Base-by-base conservation (phyloP, 2,888 invertebrate species). In the Ochropleura plecta region DNA sequence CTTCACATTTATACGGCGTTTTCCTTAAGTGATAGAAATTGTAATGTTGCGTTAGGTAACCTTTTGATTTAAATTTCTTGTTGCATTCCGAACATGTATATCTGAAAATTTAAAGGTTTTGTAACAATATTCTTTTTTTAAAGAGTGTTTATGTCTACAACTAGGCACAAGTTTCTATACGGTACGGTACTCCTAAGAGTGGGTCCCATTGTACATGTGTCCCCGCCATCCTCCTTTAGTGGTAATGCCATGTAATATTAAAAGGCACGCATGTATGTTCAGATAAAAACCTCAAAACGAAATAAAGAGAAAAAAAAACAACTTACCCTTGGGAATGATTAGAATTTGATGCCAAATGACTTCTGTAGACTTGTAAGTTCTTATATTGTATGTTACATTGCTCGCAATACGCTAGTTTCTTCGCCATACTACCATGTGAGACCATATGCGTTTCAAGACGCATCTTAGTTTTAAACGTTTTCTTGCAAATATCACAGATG, bases 311-410 rank as follows among this genome's bases (percentile, higher is more conserved):
- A 30, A 30, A 30, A 30, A n/a, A 53, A 9, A 5, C 14, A 6
- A 90, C 91, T 90, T 64, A 93, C 94, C 81, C 62, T 5, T 91
- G 88, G 0, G 91, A 87, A 69, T 93, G 94, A 3, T 89, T 91
- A 0, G 85, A 87, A 48, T 91, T 94, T 3, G 91, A 92, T 79
- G 83, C 89, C 77, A 94, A 59, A 85, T 95, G 95, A 18, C 84
- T 91, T 6, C 94, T 86, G 30, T 94, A 94, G 0, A 93, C 91
- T 16, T 92, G 88, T 5, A 94, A 89, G 49, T 92, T 92, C 73
- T 93, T 94, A 68, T 93, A 95, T 66, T 94, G 94, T 0, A 92
- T 84, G 0, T 87, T 51, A 63, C 95, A 94, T 0, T 73, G n/a
- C 0, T 78, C 53, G 68, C 94, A 94, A 79, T 90, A 94, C 0